Conservation (phyloP, 2,113 vertebrate genomes). For the Struthidea cinerea region DNA sequence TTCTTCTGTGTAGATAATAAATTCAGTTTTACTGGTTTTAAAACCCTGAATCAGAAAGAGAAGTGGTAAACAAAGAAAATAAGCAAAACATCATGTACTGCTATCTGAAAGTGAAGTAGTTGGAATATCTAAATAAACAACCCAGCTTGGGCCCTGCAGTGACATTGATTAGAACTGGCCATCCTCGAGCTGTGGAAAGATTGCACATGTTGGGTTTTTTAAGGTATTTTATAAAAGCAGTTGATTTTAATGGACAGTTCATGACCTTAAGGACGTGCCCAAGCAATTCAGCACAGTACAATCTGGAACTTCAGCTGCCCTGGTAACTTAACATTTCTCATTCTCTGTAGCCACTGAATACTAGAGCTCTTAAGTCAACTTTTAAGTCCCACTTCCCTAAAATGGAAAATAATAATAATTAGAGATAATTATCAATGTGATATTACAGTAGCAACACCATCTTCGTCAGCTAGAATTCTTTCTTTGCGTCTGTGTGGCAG, state of each 20-base stretch:
- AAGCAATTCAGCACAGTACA: background rate
- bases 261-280: accelerated
- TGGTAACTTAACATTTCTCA: background rate
- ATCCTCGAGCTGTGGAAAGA: background rate
- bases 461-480: background rate
- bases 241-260: background rate
- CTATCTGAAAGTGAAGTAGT: background rate
- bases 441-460: background rate
- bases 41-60: background rate
- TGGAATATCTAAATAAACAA: background rate
- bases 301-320: background rate
- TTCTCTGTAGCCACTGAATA: background rate
- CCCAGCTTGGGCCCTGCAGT: background rate
- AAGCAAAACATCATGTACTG: background rate
- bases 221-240: background rate
- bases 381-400: background rate
- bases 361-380: background rate
- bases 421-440: background rate
- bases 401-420: background rate
- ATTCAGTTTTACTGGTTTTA: background rate
- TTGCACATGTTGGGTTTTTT: background rate
- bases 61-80: background rate
- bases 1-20: background rate
- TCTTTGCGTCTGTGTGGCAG: background rate
- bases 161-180: background rate